These are phyloP conservation scores for Muscidifurax raptorellus DNA, from an alignment of 1,140 invertebrate genomes.

Conservation along the genomic window DNA sequence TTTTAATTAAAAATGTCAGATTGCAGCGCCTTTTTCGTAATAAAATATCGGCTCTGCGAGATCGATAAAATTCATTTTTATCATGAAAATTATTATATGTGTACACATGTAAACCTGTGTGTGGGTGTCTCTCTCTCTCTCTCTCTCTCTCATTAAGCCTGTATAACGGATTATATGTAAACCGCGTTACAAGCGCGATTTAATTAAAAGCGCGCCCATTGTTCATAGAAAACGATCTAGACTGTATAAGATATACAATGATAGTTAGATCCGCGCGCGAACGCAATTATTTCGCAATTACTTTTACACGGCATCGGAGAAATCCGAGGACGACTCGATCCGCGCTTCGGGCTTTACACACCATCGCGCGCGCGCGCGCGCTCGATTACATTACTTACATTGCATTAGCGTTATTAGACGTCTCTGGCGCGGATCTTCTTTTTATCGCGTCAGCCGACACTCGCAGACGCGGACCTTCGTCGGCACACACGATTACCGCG, in stretches of 20 bases:
- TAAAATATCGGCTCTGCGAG: background rate
- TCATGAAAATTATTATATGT: background rate
- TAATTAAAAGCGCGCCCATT: background rate
- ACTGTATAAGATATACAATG: too few species aligned
- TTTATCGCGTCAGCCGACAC: slow-evolving; percentile 22
- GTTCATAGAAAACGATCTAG: too few species aligned
- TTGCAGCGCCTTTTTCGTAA: background rate
- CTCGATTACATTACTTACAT: slow-evolving; percentile 70
- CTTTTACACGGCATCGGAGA: background rate
- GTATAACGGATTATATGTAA: background rate
- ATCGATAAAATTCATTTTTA: slow-evolving; percentile 3
- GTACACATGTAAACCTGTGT: too few species aligned
- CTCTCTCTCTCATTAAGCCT: too few species aligned
- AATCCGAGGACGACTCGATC: background rate
- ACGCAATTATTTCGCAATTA: slow-evolving; percentile 36
- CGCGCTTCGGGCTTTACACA: slow-evolving; percentile 18
- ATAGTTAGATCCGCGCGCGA: background rate
- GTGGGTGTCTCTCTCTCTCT: too few species aligned
- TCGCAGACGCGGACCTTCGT: background rate
- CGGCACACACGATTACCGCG: too few species aligned
- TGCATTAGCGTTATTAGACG: slow-evolving; percentile 68
- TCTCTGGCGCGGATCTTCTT: background rate
- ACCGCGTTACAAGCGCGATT: background rate
- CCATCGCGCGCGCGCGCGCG: slow-evolving; percentile 45
- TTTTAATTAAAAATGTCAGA: slow-evolving; percentile 18